phyloP scores from a whole-genome alignment of 2,888 invertebrate species.

The Lamellibrachia columna region DNA sequence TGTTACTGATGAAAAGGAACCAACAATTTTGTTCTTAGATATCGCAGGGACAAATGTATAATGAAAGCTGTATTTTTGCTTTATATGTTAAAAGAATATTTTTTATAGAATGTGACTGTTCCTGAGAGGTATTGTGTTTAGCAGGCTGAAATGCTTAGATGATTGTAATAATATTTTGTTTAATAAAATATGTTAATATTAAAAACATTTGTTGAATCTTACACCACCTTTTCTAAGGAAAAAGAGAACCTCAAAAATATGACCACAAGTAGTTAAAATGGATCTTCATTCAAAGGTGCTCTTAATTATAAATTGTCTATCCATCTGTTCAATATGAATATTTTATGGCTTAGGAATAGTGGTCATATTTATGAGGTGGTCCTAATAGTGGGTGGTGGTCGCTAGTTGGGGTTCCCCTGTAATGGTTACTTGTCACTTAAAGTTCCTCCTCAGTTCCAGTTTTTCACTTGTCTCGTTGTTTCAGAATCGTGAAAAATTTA shows the following conservation, averaged over 20 bases:
- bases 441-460: too few species aligned
- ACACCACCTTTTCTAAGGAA: not conserved
- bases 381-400: too few species aligned
- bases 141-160: not conserved
- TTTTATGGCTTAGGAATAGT: too few species aligned
- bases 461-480: too few species aligned
- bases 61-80: not conserved
- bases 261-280: not conserved
- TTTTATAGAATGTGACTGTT: not conserved
- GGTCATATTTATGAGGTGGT: too few species aligned
- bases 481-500: too few species aligned
- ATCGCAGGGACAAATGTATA: not conserved
- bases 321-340: too few species aligned
- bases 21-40: not conserved
- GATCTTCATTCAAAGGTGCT: not conserved
- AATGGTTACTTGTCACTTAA: too few species aligned
- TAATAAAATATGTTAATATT: not conserved
- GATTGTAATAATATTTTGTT: constrained; percentile 12
- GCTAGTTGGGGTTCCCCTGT: too few species aligned
- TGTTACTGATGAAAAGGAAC: not conserved
- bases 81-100: not conserved
- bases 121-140: not conserved
- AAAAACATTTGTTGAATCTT: not conserved
- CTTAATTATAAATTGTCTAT: too few species aligned
- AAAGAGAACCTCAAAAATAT: too few species aligned